Conservation (phyloP, 2,888 invertebrate species). For the Ferdinandea cuprea region DNA sequence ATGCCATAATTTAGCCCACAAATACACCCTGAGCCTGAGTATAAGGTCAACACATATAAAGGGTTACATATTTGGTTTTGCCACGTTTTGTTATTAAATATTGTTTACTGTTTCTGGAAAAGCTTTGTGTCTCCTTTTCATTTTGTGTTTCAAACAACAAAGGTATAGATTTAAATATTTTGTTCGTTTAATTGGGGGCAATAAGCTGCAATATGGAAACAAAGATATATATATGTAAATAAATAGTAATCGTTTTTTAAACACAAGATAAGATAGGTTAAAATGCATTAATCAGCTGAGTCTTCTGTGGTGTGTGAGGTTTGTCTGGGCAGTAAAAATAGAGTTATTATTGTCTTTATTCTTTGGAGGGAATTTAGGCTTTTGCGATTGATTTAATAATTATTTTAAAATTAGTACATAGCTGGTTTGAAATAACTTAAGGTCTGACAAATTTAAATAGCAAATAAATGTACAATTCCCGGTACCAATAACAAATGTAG, state of each 20-base stretch:
- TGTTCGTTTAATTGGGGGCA: constrained; percentile 2
- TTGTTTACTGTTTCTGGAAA: not conserved
- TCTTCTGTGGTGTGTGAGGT: not conserved
- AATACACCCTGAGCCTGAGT: not conserved
- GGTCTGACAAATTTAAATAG: no score
- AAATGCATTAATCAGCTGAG: no score
- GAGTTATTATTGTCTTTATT: no score
- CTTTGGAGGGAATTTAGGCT: no score
- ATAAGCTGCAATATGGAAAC: constrained; percentile 1
- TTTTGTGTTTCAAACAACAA: not conserved
- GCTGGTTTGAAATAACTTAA: no score
- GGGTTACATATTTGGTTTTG: not conserved
- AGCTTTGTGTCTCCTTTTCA: not conserved
- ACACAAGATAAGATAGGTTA: not conserved
- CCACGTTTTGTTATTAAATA: not conserved
- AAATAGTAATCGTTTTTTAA: not conserved
- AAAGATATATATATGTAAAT: not conserved
- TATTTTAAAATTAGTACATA: no score
- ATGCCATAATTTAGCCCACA: not conserved
- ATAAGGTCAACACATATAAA: not conserved
- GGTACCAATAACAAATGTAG: no score
- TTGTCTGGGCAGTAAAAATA: no score
- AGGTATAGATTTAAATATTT: not conserved
- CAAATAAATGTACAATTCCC: no score
- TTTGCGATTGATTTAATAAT: no score